phyloP scores from a whole-genome alignment of 1,140 invertebrate genomes.

The Halesus radiatus region DNA sequence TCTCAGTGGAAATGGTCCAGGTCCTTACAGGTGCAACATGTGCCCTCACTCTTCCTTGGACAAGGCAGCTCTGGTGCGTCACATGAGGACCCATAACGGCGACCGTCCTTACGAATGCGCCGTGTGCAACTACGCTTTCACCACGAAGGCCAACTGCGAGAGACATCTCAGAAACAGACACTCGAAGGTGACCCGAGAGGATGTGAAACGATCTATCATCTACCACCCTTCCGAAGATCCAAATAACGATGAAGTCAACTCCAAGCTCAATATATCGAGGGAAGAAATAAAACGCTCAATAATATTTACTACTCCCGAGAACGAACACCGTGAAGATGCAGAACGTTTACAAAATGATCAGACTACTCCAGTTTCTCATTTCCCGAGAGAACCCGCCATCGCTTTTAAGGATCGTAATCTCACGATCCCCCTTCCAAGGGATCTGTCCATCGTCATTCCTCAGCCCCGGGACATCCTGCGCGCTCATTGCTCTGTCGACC shows the following conservation, averaged over 20 bases:
- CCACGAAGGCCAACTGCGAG: constrained; percentile 94
- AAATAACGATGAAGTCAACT: constrained; percentile 78
- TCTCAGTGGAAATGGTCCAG: constrained; percentile 76
- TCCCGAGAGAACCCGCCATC: constrained; percentile 62
- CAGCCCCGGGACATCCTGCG: constrained; percentile 51
- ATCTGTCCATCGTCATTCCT: constrained; percentile 53
- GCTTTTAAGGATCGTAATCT: constrained; percentile 36
- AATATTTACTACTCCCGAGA: constrained; percentile 64
- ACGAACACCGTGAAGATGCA: constrained; percentile 64
- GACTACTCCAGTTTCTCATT: constrained; percentile 68
- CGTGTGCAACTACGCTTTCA: constrained; percentile 95
- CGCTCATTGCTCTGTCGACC: constrained; percentile 55
- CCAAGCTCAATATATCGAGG: constrained; percentile 66
- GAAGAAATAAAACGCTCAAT: constrained; percentile 69
- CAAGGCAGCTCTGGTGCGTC: constrained; percentile 89
- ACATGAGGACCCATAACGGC: constrained; percentile 94
- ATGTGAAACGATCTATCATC: constrained; percentile 88
- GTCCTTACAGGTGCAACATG: constrained; percentile 92
- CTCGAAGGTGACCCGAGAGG: constrained; percentile 85
- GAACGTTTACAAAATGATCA: constrained; percentile 60
- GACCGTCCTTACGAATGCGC: constrained; percentile 95
- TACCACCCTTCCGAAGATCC: constrained; percentile 89
- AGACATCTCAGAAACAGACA: constrained; percentile 92
- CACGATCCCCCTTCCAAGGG: constrained; percentile 50
- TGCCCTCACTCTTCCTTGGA: constrained; percentile 91